A percentile compares a stretch with the other conserved stretches of the same genome.
Evolutionary conservation across 2,113 vertebrate genomes (phyloP).

Genomic region (Nanorana parkeri): DNA sequence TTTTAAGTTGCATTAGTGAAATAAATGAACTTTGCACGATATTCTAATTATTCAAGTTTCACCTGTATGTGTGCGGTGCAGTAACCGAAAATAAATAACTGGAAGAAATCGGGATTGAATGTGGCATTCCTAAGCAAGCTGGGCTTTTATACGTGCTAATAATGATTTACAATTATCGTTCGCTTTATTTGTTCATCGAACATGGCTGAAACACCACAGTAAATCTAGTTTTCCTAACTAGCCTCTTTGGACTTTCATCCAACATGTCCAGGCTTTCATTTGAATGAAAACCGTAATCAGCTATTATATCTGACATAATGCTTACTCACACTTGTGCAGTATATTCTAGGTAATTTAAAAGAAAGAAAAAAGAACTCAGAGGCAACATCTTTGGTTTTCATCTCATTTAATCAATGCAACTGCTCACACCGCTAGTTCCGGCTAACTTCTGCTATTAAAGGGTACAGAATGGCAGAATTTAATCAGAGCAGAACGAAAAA

Average conservation of each 20-base stretch:
- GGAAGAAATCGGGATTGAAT: too few relatives aligned
- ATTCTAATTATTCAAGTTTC: too few relatives aligned
- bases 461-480: neutral
- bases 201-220: neutral
- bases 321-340: neutral
- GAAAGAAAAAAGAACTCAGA: neutral
- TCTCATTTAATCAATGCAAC: neutral
- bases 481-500: neutral
- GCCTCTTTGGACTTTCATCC: neutral
- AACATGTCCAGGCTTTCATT: neutral
- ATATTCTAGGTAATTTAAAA: neutral
- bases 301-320: neutral
- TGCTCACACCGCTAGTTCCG: neutral
- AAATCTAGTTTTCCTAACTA: neutral
- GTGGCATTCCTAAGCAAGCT: too few relatives aligned
- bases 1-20: too few relatives aligned
- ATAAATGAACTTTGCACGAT: too few relatives aligned
- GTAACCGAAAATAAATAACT: too few relatives aligned
- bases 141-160: too few relatives aligned
- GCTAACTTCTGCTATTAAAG: constrained; percentile 1
- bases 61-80: too few relatives aligned
- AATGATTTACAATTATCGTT: too few relatives aligned
- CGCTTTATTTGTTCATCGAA: neutral
- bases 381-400: neutral
- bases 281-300: neutral